Evolutionary conservation across 2,888 invertebrate species (phyloP).

Genomic region (Ophonus ardosiacus): DNA sequence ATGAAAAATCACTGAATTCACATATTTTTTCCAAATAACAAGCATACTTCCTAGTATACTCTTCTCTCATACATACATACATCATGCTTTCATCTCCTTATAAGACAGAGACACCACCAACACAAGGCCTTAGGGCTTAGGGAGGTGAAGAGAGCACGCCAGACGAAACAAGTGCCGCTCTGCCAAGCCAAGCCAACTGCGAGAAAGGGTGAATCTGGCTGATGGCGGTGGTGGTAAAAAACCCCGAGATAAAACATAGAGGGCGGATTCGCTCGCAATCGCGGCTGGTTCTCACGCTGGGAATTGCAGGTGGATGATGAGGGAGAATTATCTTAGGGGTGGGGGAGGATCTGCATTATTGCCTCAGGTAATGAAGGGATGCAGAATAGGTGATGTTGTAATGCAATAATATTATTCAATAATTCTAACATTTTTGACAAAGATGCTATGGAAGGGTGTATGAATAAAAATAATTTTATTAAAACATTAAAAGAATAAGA

Average conservation of each 20-base stretch:
- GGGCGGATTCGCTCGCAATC: not conserved
- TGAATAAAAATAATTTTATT: too few species aligned
- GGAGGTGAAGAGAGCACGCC: not conserved
- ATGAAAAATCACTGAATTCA: too few species aligned
- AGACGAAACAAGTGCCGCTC: slow-evolving; percentile 23
- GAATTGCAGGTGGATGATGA: not conserved
- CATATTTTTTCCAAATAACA: not conserved
- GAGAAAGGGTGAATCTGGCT: slow-evolving; percentile 26
- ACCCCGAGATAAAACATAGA: not conserved
- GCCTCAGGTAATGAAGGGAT: not conserved
- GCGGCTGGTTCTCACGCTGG: not conserved
- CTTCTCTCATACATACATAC: not conserved
- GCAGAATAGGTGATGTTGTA: too few species aligned
- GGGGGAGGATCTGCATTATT: not conserved
- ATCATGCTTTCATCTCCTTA: not conserved
- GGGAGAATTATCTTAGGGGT: not conserved
- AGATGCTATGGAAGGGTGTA: too few species aligned
- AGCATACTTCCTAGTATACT: not conserved
- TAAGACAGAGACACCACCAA: not conserved
- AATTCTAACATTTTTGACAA: too few species aligned
- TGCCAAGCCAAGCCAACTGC: not conserved
- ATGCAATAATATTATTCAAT: too few species aligned
- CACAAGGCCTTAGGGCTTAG: not conserved
- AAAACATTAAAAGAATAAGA: too few species aligned
- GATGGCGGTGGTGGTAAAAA: slow-evolving; percentile 19